A percentile compares a stretch with the other conserved stretches of the same genome.
These are phyloP conservation scores for Nebria brevicollis DNA, from an alignment of 2,888 invertebrate genomes.

Conservation along the genomic window DNA sequence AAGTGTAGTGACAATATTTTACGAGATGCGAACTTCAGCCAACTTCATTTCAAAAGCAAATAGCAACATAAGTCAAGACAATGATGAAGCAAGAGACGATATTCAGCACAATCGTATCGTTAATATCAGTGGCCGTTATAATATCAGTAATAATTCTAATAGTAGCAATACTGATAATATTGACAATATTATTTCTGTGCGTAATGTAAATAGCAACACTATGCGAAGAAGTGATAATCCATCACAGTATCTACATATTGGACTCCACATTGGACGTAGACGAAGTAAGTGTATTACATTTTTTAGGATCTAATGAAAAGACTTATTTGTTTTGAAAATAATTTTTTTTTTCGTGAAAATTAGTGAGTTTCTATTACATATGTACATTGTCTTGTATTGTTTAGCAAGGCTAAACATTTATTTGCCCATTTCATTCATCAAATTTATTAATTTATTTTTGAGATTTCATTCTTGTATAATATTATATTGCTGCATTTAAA, in stretches of 20 bases:
- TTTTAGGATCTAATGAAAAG: background rate
- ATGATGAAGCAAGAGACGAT: background rate
- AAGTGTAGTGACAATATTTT: background rate
- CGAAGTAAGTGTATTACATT: background rate
- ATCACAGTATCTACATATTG: background rate
- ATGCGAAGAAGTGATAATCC: background rate
- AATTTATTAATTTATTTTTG: background rate
- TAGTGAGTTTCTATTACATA: background rate
- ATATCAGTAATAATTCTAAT: background rate
- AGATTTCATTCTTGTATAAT: too few species aligned
- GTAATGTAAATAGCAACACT: background rate
- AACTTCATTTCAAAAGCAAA: background rate
- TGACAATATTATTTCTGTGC: background rate
- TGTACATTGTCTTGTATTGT: background rate
- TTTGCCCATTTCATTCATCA: background rate
- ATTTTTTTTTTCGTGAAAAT: background rate
- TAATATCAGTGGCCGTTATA: background rate
- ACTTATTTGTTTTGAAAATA: background rate
- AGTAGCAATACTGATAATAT: background rate
- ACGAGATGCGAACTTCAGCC: background rate
- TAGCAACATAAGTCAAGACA: background rate
- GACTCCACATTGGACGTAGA: conserved; percentile 19
- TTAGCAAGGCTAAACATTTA: background rate
- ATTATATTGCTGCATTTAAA: too few species aligned
- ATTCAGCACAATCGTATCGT: background rate